Base-by-base conservation (phyloP, 2,888 invertebrate genomes). In the Dryomyza anilis region DNA sequence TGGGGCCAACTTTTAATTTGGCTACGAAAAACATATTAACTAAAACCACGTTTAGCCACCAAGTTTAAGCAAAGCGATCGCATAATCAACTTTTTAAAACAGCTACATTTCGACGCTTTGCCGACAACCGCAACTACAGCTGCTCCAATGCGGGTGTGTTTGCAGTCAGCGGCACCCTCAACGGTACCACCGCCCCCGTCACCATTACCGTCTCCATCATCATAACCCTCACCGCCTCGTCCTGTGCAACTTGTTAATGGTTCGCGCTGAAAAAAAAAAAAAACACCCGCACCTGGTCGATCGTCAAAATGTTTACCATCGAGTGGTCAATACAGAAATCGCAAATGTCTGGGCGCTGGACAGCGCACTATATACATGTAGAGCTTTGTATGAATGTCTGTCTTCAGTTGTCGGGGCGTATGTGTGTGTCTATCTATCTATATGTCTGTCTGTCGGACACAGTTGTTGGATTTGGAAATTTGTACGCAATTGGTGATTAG, bases 211-310 rank as follows among this genome's bases (percentile, higher is more conserved):
- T 46, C 65, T 57, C 65, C 61, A 39, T 56, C 53, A 56, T 46
- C 52, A 33, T 59, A 60, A 65, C 43, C 66, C 16, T 62, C 63
- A 64, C 53, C 72, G 76, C n/a, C n/a, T 72, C 72, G 74, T 59
- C 30, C 45, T 19, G 50, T 12, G 53, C 59, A 64, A 53, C 59
- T 60, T 64, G 56, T 56, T 59, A 61, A 58, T 58, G 48, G 29
- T 19, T 33, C 58, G 16, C 63, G 25, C n/a, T n/a, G n/a, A n/a
- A n/a, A n/a, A n/a, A n/a, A n/a, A n/a, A n/a, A n/a, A n/a, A n/a
- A 61, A 63, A 72, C 77, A 77, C 79, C 78, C 79, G 79, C 77
- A 77, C 79, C 77, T 78, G 77, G 79, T 71, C 79, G 76, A 76
- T 72, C 73, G 79, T 77, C 77, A 62, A 59, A 64, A 65, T 67